Evolutionary conservation across 2,797 vertebrate genomes (phyloP), one percentile per base, ranked within the genome.

Genomic region (Esox lucius): DNA sequence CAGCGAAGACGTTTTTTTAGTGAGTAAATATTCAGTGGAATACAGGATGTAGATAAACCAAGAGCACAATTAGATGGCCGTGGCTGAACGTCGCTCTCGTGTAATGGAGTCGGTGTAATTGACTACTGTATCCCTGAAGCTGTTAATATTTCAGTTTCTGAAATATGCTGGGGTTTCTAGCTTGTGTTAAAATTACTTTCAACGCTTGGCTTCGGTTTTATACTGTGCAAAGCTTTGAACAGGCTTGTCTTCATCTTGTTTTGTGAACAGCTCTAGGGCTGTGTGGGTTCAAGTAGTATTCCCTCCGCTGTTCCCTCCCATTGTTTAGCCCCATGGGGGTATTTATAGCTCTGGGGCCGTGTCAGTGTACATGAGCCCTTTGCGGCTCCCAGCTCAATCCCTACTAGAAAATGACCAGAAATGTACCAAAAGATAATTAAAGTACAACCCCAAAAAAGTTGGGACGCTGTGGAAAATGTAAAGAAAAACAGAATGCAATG

Each of bases 321-420:
- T 61, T 24, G 71, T n/a, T 83, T 80, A 28, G 65, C 67, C 67
- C 78, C 66, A 19, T 2, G 11, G 72, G 28, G 59, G 31, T 73
- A 70, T 73, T 59, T 62, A 35, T 61, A 67, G 26, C 48, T 42
- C 4, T 53, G 46, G 51, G 22, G n/a, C 11, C 5, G 13, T 9
- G 6, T 17, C 46, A 15, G n/a, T 9, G 6, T 17, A 5, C 3
- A 11, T 33, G 1, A 16, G n/a, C 6, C 12, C 64, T 39, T 39
- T 39, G 35, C 4, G 4, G 35, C 39, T 39, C 35, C 35, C 2
- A 39, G 16, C 28, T 17, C 15, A 9, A 35, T 33, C 16, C 17
- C 65, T 19, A 5, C 17, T 19, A n/a, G 56, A 22, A 61, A 59
- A 59, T 59, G 8, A 66, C 26, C 19, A 2, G 24, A 24, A 7